These are phyloP conservation scores for Centropyge bicolor DNA, from an alignment of 2,797 vertebrate species.

Conservation along the genomic window DNA sequence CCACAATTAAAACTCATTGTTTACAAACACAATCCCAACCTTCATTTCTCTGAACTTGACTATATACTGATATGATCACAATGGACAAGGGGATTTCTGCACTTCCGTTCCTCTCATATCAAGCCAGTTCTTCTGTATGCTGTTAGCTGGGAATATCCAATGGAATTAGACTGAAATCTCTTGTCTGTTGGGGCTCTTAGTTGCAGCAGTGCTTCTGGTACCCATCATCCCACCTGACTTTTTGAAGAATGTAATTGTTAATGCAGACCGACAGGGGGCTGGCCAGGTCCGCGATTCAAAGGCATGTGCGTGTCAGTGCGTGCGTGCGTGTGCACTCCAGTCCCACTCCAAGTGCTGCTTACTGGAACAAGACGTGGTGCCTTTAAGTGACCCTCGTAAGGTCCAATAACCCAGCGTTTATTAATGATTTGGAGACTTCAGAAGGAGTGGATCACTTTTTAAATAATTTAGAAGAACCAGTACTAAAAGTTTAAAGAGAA, in stretches of 20 bases:
- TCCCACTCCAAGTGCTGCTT: conserved; percentile 9
- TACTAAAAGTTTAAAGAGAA: not conserved
- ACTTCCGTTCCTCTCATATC: too few relatives aligned
- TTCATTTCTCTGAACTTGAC: not conserved
- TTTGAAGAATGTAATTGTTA: conserved; percentile 38
- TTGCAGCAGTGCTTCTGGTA: not conserved
- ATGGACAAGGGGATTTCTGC: not conserved
- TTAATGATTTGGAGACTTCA: too few relatives aligned
- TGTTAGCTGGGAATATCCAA: not conserved
- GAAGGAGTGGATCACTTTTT: not conserved
- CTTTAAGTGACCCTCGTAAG: conserved; percentile 52
- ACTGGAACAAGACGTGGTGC: conserved; percentile 31
- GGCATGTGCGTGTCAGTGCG: conserved; percentile 12
- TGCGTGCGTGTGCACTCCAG: not conserved
- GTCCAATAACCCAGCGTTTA: not conserved
- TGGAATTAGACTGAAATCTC: not conserved
- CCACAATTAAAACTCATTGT: not conserved
- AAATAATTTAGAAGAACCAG: not conserved
- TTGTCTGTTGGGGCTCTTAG: not conserved
- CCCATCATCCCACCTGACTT: not conserved
- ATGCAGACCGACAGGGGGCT: conserved; percentile 77
- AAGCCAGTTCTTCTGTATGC: not conserved
- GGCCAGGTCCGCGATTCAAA: conserved; percentile 61
- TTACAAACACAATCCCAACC: not conserved
- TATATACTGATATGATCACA: too few relatives aligned